phyloP scores from a whole-genome alignment of 2,797 vertebrate genomes.

The Acipenser oxyrinchus region DNA sequence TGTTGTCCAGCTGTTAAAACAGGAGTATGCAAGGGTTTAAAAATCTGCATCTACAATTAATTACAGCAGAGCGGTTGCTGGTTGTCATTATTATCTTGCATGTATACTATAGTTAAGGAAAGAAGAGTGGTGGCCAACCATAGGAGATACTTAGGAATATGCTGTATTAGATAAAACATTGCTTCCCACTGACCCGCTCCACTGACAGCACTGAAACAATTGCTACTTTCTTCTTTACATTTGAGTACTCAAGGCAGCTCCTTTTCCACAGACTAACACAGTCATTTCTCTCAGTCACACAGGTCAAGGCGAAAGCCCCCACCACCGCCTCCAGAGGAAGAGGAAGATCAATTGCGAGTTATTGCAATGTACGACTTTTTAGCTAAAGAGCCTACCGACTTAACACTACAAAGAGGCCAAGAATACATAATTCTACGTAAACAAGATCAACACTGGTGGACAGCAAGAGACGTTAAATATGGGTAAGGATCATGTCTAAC shows the following conservation, averaged over 20 bases:
- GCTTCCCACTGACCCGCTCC: too few relatives aligned
- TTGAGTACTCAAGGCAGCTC: not conserved
- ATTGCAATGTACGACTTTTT: slow-evolving; percentile 74
- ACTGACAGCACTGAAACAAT: too few relatives aligned
- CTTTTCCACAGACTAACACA: slow-evolving; percentile 1
- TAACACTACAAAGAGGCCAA: slow-evolving; percentile 61
- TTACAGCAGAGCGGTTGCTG: too few relatives aligned
- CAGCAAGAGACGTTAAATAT: slow-evolving; percentile 59
- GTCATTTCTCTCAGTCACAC: slow-evolving; percentile 41
- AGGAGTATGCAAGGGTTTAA: too few relatives aligned
- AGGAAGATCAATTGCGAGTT: slow-evolving; percentile 42
- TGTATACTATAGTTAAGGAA: not conserved
- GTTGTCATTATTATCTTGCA: not conserved
- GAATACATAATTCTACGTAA: slow-evolving; percentile 74
- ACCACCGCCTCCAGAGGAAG: slow-evolving; percentile 55
- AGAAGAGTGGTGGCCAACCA: not conserved
- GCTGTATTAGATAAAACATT: too few relatives aligned
- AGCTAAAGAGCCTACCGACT: slow-evolving; percentile 62
- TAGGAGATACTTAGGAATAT: not conserved
- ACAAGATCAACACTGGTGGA: slow-evolving; percentile 77
- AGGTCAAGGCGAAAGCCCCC: slow-evolving; percentile 60
- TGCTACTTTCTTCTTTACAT: not conserved
- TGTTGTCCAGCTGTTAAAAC: too few relatives aligned
- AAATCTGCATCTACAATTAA: too few relatives aligned
- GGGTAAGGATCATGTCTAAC: slow-evolving; percentile 50